Percentiles rank a stretch among this genome's conserved stretches.
These are phyloP conservation scores for Macroglossus sobrinus DNA, from an alignment of 2,113 vertebrate genomes.

Conservation along the genomic window DNA sequence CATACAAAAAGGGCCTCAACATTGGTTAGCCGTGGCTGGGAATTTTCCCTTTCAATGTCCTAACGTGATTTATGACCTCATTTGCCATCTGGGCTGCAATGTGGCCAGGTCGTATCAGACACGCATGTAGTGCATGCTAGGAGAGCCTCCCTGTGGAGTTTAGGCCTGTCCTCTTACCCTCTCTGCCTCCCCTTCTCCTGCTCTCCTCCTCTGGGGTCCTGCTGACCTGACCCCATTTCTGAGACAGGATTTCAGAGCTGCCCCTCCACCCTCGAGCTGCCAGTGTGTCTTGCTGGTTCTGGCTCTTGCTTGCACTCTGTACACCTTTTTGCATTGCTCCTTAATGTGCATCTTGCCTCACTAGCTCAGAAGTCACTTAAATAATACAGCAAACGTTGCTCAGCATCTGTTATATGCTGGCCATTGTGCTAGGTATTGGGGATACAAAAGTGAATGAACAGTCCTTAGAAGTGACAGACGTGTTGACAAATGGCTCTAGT, in stretches of 20 bases:
- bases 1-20: background rate
- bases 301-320: background rate
- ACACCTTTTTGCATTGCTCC: background rate
- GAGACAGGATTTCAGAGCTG: background rate
- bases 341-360: background rate
- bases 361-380: background rate
- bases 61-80: background rate
- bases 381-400: background rate
- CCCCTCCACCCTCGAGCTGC: no score
- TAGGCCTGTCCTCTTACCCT: background rate
- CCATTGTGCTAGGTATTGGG: background rate
- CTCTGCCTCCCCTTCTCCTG: background rate
- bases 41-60: background rate
- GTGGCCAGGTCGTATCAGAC: background rate
- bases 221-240: no score
- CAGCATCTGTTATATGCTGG: background rate
- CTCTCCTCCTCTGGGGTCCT: background rate
- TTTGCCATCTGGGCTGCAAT: background rate
- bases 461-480: background rate
- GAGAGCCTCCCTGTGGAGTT: background rate
- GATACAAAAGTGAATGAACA: background rate
- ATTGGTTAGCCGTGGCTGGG: background rate
- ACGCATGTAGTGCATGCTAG: background rate
- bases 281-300: background rate
- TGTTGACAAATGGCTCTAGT: background rate